Conservation (phyloP, 1,140 invertebrate species). For the Delia radicum region DNA sequence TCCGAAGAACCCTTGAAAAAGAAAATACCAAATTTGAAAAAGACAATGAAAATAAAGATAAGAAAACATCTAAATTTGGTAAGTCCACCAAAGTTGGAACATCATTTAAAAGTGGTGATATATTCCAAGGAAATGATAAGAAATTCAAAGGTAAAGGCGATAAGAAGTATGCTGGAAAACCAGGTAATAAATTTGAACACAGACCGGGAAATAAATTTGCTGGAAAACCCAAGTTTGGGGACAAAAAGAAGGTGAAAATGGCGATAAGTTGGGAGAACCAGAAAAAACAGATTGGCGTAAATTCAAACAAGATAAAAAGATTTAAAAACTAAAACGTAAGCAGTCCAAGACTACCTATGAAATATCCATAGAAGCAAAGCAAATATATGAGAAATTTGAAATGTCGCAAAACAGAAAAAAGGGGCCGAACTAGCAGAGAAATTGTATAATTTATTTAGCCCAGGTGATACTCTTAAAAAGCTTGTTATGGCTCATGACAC, state of each 20-base stretch:
- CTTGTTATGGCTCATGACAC: conserved; percentile 85
- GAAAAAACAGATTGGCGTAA: conserved; percentile 70
- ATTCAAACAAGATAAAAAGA: conserved; percentile 73
- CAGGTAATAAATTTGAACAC: conserved; percentile 1
- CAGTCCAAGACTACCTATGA: conserved; percentile 66
- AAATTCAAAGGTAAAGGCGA: neutral
- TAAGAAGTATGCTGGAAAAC: neutral
- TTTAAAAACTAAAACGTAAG: conserved; percentile 64
- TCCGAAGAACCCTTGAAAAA: neutral
- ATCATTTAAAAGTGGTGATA: neutral
- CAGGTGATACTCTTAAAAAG: conserved; percentile 69
- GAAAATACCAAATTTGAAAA: conserved; percentile 8
- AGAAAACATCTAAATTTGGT: conserved; percentile 17
- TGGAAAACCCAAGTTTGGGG: conserved; percentile 25
- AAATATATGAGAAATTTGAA: conserved; percentile 77
- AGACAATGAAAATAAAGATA: neutral
- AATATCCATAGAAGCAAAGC: conserved; percentile 70
- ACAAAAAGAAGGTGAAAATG: neutral
- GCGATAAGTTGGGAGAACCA: conserved; percentile 36
- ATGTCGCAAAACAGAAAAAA: conserved; percentile 61
- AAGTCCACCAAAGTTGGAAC: neutral
- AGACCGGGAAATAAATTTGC: conserved; percentile 22
- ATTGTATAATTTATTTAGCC: conserved; percentile 67
- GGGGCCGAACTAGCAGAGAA: conserved; percentile 69
- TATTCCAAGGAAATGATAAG: neutral